Conservation (phyloP, 2,797 vertebrate species). For the Calcarius lapponicus region DNA sequence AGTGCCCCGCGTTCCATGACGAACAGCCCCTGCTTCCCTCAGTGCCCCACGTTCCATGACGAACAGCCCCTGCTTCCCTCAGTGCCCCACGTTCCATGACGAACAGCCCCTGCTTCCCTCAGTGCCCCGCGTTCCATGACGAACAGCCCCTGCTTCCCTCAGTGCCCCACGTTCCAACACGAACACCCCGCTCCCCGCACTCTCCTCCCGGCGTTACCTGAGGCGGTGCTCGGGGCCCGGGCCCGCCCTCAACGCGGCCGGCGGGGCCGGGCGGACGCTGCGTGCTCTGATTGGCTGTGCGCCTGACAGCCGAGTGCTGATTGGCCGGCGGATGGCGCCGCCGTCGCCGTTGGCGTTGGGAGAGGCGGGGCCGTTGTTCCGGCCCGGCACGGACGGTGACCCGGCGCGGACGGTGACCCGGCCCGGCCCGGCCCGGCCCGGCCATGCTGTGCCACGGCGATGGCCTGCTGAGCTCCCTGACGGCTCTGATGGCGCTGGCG, state of each 20-base stretch:
- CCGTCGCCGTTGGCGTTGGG: neutral
- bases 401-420: neutral
- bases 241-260: neutral
- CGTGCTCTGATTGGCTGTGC: neutral
- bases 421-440: too few relatives aligned
- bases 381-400: neutral
- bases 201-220: neutral
- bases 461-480: slow-evolving; percentile 76
- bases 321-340: neutral
- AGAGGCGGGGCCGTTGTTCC: neutral
- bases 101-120: accelerated
- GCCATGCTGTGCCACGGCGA: slow-evolving; percentile 82
- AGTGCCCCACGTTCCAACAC: too few relatives aligned
- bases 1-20: accelerated
- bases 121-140: accelerated
- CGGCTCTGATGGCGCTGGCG: slow-evolving; percentile 75
- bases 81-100: accelerated
- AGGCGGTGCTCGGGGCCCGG: neutral
- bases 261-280: neutral
- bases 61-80: accelerated
- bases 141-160: accelerated
- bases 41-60: accelerated
- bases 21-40: neutral
- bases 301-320: neutral
- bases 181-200: neutral